These are phyloP conservation scores for Pangasius larnaudii DNA, from an alignment of 2,797 vertebrate species.

Conservation along the genomic window DNA sequence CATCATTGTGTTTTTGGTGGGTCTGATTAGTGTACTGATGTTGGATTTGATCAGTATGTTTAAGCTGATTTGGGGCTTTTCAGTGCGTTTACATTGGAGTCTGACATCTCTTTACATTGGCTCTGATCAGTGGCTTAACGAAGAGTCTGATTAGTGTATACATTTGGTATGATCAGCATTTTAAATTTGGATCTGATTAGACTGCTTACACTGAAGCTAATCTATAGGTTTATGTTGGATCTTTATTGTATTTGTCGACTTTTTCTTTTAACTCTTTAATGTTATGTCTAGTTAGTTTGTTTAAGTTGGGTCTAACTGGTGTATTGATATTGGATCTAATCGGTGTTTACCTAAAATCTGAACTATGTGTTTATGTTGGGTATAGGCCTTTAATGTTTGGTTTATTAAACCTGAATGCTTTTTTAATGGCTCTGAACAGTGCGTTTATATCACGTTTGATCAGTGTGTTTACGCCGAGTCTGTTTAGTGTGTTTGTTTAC, in stretches of 20 bases:
- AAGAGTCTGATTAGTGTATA: not conserved
- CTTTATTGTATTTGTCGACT: not conserved
- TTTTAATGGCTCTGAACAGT: not conserved
- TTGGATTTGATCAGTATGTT: not conserved
- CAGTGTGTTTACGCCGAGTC: not conserved
- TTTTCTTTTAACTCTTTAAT: not conserved
- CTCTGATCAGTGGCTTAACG: not conserved
- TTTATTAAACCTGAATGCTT: not conserved
- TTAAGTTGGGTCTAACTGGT: too few relatives aligned
- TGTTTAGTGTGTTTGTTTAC: not conserved
- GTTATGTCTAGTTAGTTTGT: not conserved
- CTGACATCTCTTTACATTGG: not conserved
- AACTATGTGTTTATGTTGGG: not conserved
- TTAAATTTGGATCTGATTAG: not conserved
- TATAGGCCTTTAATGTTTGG: not conserved
- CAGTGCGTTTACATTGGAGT: not conserved
- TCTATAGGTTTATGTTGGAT: not conserved
- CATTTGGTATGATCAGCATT: not conserved
- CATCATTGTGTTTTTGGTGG: not conserved
- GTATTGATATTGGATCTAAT: not conserved
- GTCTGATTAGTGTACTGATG: not conserved
- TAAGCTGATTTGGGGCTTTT: not conserved
- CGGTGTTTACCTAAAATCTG: not conserved
- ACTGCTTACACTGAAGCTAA: not conserved
- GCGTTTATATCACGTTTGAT: not conserved